These are phyloP conservation scores for Lobophora halterata DNA, from an alignment of 2,888 invertebrate species.

Conservation along the genomic window DNA sequence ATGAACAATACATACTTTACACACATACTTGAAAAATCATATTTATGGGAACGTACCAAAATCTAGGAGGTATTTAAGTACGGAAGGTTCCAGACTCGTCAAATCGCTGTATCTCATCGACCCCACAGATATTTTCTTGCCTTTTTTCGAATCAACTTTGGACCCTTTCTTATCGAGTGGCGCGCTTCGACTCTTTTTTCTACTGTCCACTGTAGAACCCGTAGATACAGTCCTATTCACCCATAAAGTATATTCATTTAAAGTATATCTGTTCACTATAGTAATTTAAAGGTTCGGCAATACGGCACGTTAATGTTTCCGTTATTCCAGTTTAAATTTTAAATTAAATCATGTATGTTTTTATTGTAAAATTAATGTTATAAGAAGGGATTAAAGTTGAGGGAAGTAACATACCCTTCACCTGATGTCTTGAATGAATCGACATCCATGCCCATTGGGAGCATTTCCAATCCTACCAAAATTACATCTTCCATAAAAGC, in stretches of 20 bases:
- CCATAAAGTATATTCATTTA: no score
- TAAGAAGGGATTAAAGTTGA: slow-evolving; percentile 42
- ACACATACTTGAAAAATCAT: not conserved
- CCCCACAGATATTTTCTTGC: slow-evolving; percentile 45
- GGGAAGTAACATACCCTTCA: slow-evolving; percentile 44
- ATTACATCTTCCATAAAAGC: slow-evolving; percentile 73
- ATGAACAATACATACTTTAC: not conserved
- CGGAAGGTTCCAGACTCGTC: slow-evolving; percentile 40
- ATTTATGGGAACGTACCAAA: slow-evolving; percentile 46
- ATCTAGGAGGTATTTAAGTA: slow-evolving; percentile 67
- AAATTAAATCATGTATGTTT: slow-evolving; percentile 1
- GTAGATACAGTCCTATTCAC: slow-evolving; percentile 49
- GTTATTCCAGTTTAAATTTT: no score
- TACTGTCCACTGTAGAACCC: slow-evolving; percentile 50
- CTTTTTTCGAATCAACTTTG: slow-evolving; percentile 42
- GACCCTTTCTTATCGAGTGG: slow-evolving; percentile 46
- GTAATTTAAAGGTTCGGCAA: no score
- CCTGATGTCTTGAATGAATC: slow-evolving; percentile 45
- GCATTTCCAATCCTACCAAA: slow-evolving; percentile 65
- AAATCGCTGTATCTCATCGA: slow-evolving; percentile 50
- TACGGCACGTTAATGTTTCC: no score
- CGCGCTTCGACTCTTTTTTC: slow-evolving; percentile 52
- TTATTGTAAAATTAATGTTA: not conserved
- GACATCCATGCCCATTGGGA: slow-evolving; percentile 65
- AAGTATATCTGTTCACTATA: no score